Base-by-base conservation (phyloP, 1,140 invertebrate genomes). In the Stegodyphus mimosarum region DNA sequence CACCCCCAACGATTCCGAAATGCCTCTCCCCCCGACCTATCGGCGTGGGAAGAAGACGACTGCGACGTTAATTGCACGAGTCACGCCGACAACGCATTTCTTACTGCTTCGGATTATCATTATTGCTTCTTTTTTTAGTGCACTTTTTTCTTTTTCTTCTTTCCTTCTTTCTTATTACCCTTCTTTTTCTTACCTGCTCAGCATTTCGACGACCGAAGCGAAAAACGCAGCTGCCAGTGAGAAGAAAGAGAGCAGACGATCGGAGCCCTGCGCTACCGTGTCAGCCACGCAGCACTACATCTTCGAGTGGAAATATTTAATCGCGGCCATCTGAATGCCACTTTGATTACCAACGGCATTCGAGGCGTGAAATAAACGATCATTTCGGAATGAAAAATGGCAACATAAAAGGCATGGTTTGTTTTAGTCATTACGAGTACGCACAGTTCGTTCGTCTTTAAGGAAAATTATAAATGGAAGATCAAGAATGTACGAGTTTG, bases 61-160 rank as follows among this genome's bases (percentile, higher is more conserved):
- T 84, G 55, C 81, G 81, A 84, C 81, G 81, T 76, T 84, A 84
- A 84, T 84, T 84, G 81, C 73, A 50, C 81, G 60, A 84, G 81
- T 84, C 81, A 84, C 81, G 81, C 81, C 72, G 81, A 70, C 81
- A 69, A 71, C 79, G 81, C 72, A 84, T 84, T 83, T 84, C 81
- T 84, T 83, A 83, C 81, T 84, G 50, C 81, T 76, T 84, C 81
- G 60, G 81, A 84, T 84, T 84, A 84, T 84, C 81, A 84, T 84
- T 84, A 84, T 71, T 84, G 64, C 81, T 69, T 83, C 52, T 52
- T 51, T 73, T 50, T n/a, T 63, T 66, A 17, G 33, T 53, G 6
- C 17, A n/a, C 13, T 74, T 55, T 55, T 53, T 10, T 33, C 7
- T 50, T 51, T 74, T 18, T 17, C 53, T 17, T 53, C 10, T 55